phyloP scores from a whole-genome alignment of 23 tunicate species.

The Halocynthia aurantium region DNA sequence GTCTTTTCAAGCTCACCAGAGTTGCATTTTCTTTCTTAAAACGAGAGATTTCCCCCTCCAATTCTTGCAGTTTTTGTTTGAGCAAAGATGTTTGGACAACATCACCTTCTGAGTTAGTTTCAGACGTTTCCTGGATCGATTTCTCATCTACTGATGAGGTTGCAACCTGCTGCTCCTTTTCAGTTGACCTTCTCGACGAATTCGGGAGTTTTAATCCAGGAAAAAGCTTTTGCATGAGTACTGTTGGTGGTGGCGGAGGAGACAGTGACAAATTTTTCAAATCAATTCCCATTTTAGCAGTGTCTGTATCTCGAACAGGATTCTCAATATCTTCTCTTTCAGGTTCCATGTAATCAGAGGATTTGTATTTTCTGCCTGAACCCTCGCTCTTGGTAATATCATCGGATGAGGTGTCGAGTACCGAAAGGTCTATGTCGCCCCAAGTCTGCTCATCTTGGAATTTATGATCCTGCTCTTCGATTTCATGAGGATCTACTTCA shows the following conservation, averaged over 20 bases:
- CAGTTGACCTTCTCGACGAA: neutral
- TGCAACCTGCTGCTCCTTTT: neutral
- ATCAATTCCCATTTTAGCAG: neutral
- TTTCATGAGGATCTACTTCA: neutral
- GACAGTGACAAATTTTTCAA: slow-evolving; percentile 4
- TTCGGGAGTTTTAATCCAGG: slow-evolving; percentile 43
- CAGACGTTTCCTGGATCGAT: neutral
- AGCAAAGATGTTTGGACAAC: slow-evolving; percentile 20
- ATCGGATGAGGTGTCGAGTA: neutral
- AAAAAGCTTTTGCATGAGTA: slow-evolving; percentile 74
- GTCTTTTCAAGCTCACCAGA: slow-evolving; percentile 29
- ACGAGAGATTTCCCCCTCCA: slow-evolving; percentile 65
- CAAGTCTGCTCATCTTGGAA: slow-evolving; percentile 22
- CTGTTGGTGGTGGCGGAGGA: slow-evolving; percentile 54
- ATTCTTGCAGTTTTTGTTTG: slow-evolving; percentile 65
- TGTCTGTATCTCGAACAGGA: slow-evolving; percentile 19
- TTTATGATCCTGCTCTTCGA: neutral
- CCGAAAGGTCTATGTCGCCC: slow-evolving; percentile 13
- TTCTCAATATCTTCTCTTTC: slow-evolving; percentile 25
- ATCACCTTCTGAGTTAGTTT: slow-evolving; percentile 2
- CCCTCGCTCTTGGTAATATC: neutral
- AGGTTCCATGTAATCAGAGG: slow-evolving; percentile 23
- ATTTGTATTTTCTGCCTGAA: slow-evolving; percentile 1
- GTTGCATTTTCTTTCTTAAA: slow-evolving; percentile 69
- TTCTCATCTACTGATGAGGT: neutral